A percentile compares a stretch with the other conserved stretches of the same genome.
Conservation (phyloP, 2,888 invertebrate genomes). For the Lampropteryx suffumata region DNA sequence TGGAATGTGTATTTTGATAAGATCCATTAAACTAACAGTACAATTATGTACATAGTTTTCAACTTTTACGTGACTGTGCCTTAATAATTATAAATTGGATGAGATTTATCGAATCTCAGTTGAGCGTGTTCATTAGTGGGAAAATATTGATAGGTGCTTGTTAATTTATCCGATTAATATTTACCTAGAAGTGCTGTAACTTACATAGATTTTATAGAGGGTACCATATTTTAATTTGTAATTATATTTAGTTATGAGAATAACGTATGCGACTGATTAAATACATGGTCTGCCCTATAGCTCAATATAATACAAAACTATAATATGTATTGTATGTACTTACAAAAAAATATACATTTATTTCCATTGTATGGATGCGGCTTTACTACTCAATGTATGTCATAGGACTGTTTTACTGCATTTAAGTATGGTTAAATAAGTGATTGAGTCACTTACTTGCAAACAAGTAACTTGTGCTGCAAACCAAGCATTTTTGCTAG, state of each 20-base stretch:
- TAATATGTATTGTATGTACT: constrained; percentile 44
- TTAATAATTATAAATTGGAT: constrained; percentile 22
- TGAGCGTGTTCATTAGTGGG: constrained; percentile 3
- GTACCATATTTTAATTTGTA: not conserved
- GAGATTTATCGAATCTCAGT: constrained; percentile 10
- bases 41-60: constrained; percentile 5
- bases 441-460: no score
- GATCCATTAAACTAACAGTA: constrained; percentile 1
- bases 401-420: constrained; percentile 34
- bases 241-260: constrained; percentile 1
- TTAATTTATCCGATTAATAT: not conserved
- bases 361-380: constrained; percentile 38
- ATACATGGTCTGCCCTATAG: constrained; percentile 36
- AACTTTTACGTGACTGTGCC: constrained; percentile 18
- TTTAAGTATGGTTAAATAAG: constrained; percentile 25
- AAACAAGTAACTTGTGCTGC: no score
- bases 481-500: not conserved
- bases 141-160: constrained; percentile 18
- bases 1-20: not conserved
- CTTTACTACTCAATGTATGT: constrained; percentile 26
- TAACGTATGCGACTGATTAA: constrained; percentile 31
- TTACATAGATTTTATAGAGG: not conserved
- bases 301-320: constrained; percentile 41
- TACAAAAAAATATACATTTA: constrained; percentile 28
- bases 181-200: not conserved